Evolutionary conservation across 2,113 vertebrate genomes (phyloP).

Genomic region (Felis catus): DNA sequence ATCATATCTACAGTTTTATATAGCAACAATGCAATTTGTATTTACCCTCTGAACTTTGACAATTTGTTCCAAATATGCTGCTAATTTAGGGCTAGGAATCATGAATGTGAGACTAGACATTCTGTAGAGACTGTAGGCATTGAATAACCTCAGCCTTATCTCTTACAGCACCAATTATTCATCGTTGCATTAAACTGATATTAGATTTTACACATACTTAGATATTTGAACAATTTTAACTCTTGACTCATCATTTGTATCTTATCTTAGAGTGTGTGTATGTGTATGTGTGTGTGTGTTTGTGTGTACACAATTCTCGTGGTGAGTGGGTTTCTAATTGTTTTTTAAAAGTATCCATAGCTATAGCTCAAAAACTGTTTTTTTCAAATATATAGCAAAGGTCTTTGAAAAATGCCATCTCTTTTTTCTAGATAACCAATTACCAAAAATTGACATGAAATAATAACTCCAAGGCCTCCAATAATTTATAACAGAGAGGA

Average conservation of each 20-base stretch:
- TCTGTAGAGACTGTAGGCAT: neutral
- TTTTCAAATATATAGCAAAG: neutral
- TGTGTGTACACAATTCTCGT: neutral
- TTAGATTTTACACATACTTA: neutral
- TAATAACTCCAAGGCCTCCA: neutral
- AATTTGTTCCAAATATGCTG: neutral
- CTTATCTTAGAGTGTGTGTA: neutral
- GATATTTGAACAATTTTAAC: neutral
- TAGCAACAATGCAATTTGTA: neutral
- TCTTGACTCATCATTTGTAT: neutral
- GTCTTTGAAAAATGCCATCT: neutral
- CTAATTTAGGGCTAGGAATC: neutral
- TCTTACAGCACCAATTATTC: neutral
- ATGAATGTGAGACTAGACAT: neutral
- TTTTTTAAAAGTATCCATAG: neutral
- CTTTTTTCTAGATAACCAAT: neutral
- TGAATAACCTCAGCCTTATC: neutral
- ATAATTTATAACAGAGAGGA: neutral
- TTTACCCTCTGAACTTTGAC: neutral
- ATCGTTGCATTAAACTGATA: neutral
- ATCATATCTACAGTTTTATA: neutral
- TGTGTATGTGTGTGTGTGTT: neutral
- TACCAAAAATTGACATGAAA: constrained; percentile 11
- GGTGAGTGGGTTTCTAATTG: neutral
- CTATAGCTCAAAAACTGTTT: neutral